Evolutionary conservation across 2,888 invertebrate genomes (phyloP).

Genomic region (Acanthopleura granulata): DNA sequence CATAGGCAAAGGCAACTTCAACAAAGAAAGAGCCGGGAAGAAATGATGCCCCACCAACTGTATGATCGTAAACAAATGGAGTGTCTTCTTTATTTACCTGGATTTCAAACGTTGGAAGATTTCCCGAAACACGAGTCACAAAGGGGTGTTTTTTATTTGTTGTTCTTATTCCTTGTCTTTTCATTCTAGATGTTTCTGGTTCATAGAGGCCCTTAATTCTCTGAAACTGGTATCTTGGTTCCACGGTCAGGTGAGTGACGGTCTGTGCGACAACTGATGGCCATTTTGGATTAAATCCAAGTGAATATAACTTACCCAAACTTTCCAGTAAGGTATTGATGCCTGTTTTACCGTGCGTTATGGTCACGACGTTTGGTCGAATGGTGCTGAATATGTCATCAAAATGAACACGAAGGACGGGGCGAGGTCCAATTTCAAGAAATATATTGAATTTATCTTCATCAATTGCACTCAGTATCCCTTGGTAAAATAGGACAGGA

Average conservation of each 20-base stretch:
- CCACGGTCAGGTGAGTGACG: background rate
- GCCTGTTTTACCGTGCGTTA: background rate
- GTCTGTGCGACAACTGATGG: no score
- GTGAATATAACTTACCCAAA: background rate
- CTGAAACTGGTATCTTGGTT: slow-evolving; percentile 13
- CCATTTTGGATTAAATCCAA: background rate
- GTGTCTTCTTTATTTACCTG: slow-evolving; percentile 21
- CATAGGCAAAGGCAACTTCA: slow-evolving; percentile 25
- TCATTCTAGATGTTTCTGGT: background rate
- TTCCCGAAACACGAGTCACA: background rate
- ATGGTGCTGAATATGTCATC: slow-evolving; percentile 31
- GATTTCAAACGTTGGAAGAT: background rate
- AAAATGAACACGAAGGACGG: slow-evolving; percentile 41
- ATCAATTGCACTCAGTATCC: slow-evolving; percentile 24
- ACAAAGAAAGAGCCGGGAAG: slow-evolving; percentile 45
- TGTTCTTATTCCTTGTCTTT: background rate
- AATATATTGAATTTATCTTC: slow-evolving; percentile 35
- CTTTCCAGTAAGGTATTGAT: background rate
- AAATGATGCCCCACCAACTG: slow-evolving; percentile 34
- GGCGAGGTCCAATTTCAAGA: slow-evolving; percentile 54
- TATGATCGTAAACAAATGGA: slow-evolving; percentile 44
- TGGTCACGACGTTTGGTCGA: background rate
- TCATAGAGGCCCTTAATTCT: background rate
- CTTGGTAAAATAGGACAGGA: slow-evolving; percentile 45
- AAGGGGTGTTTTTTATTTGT: slow-evolving; percentile 3